Conservation (phyloP, 2,797 vertebrate species). For the Toxotes lorentzi region DNA sequence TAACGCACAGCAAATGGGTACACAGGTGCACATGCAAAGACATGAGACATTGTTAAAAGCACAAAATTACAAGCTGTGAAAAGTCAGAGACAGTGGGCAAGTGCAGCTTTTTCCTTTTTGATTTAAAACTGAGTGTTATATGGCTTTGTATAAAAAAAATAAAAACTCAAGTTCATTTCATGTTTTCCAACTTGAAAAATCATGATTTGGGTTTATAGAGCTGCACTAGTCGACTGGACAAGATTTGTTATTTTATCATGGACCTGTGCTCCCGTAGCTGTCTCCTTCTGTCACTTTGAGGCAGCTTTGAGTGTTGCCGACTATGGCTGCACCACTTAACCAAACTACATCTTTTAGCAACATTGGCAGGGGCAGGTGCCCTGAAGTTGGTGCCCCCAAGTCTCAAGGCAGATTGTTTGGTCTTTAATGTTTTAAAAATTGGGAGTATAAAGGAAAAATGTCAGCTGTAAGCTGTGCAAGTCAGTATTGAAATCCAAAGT, state of each 20-base stretch:
- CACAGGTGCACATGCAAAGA: conserved; percentile 41
- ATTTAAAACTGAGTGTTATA: neutral
- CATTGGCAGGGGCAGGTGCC: conserved; percentile 47
- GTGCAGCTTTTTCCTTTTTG: conserved; percentile 8
- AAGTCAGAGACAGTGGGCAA: conserved; percentile 20
- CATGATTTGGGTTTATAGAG: neutral
- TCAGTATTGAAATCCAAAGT: conserved; percentile 33
- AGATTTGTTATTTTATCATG: conserved; percentile 13
- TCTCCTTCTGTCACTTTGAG: conserved; percentile 35
- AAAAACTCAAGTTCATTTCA: neutral
- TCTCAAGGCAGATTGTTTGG: conserved; percentile 48
- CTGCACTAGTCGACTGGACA: conserved; percentile 7
- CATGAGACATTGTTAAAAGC: conserved; percentile 28
- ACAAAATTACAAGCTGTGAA: conserved; percentile 20
- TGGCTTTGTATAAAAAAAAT: conserved; percentile 9
- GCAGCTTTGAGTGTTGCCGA: conserved; percentile 54
- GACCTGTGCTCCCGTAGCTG: conserved; percentile 26
- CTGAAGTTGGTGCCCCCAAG: conserved; percentile 35
- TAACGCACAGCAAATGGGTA: conserved; percentile 49
- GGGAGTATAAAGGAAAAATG: conserved; percentile 55
- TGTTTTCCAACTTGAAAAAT: conserved; percentile 15
- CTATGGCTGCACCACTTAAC: conserved; percentile 59
- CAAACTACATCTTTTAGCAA: conserved; percentile 57
- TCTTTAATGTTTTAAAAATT: conserved; percentile 58
- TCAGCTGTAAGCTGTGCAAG: conserved; percentile 49